phyloP scores from a whole-genome alignment of 23 tunicate species.

The Ciona savignyi region DNA sequence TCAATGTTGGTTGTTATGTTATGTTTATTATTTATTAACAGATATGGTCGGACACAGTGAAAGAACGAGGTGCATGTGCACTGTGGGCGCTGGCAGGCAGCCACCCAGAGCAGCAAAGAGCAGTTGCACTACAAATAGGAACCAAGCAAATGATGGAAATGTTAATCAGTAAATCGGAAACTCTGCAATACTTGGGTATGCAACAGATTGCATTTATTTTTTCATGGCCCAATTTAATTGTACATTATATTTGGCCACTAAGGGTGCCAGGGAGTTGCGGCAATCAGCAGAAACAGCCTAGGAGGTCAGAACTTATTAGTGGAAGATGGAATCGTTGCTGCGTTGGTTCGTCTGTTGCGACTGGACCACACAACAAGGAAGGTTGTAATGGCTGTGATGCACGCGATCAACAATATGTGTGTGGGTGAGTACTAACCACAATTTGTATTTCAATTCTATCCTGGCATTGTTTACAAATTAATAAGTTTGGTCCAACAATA shows the following conservation, averaged over 20 bases:
- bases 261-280: constrained; percentile 81
- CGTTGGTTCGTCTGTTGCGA: constrained; percentile 61
- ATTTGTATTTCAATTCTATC: too few species aligned
- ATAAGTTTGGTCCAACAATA: too few species aligned
- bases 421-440: too few species aligned
- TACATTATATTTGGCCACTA: too few species aligned
- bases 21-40: constrained; percentile 4
- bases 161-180: constrained; percentile 65
- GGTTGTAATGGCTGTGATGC: constrained; percentile 43
- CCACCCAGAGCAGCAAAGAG: constrained; percentile 75
- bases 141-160: constrained; percentile 58
- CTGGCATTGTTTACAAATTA: too few species aligned
- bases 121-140: constrained; percentile 49
- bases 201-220: too few species aligned
- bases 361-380: constrained; percentile 32
- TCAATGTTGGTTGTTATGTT: neutral
- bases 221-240: too few species aligned
- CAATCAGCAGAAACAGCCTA: constrained; percentile 45
- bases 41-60: constrained; percentile 61
- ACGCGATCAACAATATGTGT: constrained; percentile 58
- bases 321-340: constrained; percentile 38
- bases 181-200: constrained; percentile 64
- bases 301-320: constrained; percentile 31
- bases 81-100: constrained; percentile 74
- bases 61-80: constrained; percentile 74